Evolutionary conservation across 1,140 invertebrate genomes (phyloP).

Genomic region (Teleogryllus occipitalis): DNA sequence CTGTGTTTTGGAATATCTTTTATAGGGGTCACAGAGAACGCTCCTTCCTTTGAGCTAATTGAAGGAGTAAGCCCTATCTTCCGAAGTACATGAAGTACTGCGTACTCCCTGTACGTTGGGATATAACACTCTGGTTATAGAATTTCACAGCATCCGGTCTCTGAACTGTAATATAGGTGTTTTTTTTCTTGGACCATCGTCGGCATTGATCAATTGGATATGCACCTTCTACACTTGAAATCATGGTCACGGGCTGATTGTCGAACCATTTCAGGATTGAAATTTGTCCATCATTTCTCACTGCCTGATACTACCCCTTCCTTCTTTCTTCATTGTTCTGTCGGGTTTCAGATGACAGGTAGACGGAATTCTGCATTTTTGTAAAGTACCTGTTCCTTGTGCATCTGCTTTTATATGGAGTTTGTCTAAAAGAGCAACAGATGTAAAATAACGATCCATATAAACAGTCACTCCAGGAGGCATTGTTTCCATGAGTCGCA

Average conservation of each 20-base stretch:
- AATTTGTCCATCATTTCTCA: conserved; percentile 21
- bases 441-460: no score
- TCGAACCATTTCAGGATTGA: conserved; percentile 20
- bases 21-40: no score
- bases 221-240: conserved; percentile 15
- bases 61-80: no score
- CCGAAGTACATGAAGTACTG: no score
- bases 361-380: conserved; percentile 17
- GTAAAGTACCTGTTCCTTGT: conserved; percentile 21
- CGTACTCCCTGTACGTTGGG: no score
- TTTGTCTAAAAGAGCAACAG: conserved; percentile 21
- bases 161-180: no score
- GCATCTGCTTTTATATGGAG: conserved; percentile 13
- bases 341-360: neutral
- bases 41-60: no score
- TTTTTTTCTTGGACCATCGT: no score
- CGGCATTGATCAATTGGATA: conserved; percentile 8
- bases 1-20: no score
- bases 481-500: conserved; percentile 18
- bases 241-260: conserved; percentile 18
- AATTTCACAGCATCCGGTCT: no score
- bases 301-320: neutral
- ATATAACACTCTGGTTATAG: no score
- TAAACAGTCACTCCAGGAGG: conserved; percentile 14
- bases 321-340: conserved; percentile 2